Conservation (phyloP, 2,113 vertebrate genomes). For the Pteruthius melanotis region DNA sequence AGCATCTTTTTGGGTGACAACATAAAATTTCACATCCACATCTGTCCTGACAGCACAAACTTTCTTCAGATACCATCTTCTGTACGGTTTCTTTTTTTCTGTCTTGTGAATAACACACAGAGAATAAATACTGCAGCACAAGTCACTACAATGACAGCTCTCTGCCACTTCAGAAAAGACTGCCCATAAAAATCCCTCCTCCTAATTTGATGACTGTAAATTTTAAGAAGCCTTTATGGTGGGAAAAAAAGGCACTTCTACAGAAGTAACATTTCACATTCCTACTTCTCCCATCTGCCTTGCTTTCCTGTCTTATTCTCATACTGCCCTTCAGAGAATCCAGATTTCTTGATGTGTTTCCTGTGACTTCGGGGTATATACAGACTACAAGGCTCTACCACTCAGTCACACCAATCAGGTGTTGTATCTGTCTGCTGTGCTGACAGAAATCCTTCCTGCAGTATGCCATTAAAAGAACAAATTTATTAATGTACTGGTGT, state of each 20-base stretch:
- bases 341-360: background rate
- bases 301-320: background rate
- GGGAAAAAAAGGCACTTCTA: background rate
- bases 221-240: background rate
- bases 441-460: background rate
- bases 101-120: rapidly evolving
- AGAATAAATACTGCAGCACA: background rate
- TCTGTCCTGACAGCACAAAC: background rate
- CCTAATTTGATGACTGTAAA: background rate
- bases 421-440: background rate
- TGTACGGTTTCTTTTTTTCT: background rate
- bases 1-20: background rate
- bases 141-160: background rate
- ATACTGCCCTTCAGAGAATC: background rate
- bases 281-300: background rate
- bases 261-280: background rate
- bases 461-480: background rate
- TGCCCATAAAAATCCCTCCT: background rate
- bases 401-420: background rate
- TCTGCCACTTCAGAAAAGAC: background rate
- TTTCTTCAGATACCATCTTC: background rate
- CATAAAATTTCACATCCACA: background rate
- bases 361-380: background rate
- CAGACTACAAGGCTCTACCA: background rate
- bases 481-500: background rate